A percentile compares a stretch with the other conserved stretches of the same genome.
Conservation (phyloP, 2,797 vertebrate species). For the Petrocephalus sullivani region DNA sequence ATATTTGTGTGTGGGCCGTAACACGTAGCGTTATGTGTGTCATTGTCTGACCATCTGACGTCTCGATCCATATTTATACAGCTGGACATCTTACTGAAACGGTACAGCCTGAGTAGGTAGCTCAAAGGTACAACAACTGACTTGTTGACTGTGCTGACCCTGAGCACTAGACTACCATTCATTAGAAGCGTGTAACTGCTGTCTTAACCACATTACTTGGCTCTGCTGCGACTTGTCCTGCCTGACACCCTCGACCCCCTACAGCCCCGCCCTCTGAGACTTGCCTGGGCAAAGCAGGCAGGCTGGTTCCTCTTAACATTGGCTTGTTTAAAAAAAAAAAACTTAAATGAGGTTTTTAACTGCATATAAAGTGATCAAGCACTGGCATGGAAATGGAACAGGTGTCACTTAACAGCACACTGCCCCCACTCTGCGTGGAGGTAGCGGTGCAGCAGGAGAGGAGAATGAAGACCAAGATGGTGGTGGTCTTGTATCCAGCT, state of each 20-base stretch:
- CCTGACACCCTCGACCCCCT: background rate
- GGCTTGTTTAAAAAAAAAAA: background rate
- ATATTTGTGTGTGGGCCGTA: background rate
- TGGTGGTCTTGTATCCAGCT: background rate
- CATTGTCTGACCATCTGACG: background rate
- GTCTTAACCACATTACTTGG: background rate
- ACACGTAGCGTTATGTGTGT: background rate
- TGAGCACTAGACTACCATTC: background rate
- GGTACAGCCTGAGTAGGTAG: background rate
- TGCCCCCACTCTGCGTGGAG: background rate
- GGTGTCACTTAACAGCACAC: background rate
- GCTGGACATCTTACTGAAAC: background rate
- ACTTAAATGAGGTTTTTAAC: background rate
- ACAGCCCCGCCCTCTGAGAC: background rate
- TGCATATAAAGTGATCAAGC: background rate
- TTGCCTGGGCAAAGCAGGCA: background rate
- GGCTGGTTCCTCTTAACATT: background rate
- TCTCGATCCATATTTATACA: background rate
- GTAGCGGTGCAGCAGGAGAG: background rate
- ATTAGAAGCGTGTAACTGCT: background rate
- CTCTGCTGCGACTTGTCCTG: background rate
- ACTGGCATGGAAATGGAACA: background rate
- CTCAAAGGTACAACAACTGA: background rate
- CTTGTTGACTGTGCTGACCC: background rate
- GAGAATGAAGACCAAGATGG: background rate